These are phyloP conservation scores for Rhagologus leucostigma DNA, from an alignment of 2,113 vertebrate species.

Conservation along the genomic window DNA sequence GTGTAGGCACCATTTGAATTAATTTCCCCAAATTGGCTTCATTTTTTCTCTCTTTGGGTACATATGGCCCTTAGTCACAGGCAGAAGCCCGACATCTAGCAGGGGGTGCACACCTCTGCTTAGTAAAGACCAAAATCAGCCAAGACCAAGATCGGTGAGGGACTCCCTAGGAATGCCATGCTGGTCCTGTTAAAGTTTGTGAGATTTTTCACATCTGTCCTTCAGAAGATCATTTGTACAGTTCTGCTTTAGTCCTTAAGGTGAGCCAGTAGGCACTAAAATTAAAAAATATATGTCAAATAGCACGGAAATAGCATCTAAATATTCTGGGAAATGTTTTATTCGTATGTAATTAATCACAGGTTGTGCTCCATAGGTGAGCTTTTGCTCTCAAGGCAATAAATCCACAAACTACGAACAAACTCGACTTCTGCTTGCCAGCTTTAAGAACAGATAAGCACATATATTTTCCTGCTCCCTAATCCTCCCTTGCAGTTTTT, in stretches of 20 bases:
- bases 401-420: not conserved
- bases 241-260: not conserved
- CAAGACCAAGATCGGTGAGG: not conserved
- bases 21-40: fast-evolving
- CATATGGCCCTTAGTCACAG: not conserved
- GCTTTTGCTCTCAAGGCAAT: not conserved
- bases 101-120: not conserved
- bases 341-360: not conserved
- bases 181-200: not conserved
- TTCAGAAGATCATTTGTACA: not conserved
- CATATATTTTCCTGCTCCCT: not conserved
- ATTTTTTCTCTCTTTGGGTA: not conserved
- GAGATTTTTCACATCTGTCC: not conserved
- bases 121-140: not conserved
- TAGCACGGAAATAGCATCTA: not conserved
- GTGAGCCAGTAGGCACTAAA: not conserved
- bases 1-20: not conserved
- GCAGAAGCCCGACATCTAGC: not conserved
- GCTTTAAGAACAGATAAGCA: not conserved
- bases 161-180: not conserved
- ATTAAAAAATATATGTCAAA: not conserved
- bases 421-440: not conserved
- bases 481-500: not conserved
- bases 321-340: not conserved
- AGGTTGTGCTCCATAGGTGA: not conserved